phyloP scores from a whole-genome alignment of 2,888 invertebrate genomes.

The Cantharis rustica region DNA sequence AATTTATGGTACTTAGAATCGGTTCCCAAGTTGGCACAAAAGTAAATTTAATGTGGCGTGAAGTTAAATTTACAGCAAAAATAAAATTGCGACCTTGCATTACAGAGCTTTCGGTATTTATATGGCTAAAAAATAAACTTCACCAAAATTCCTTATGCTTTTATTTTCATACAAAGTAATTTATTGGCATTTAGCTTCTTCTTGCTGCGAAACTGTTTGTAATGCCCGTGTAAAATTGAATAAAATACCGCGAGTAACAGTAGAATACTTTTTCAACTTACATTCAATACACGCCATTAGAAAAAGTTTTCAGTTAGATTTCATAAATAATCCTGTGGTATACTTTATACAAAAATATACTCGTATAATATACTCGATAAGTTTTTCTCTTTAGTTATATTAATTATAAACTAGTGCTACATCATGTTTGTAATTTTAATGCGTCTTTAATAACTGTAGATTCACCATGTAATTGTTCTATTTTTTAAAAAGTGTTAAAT shows the following conservation, averaged over 20 bases:
- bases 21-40: neutral
- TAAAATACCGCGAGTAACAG: neutral
- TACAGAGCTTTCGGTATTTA: neutral
- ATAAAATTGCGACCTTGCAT: constrained; percentile 11
- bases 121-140: constrained; percentile 11
- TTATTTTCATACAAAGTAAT: constrained; percentile 4
- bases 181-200: constrained; percentile 11
- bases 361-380: neutral
- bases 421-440: neutral
- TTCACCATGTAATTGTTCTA: neutral
- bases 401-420: neutral
- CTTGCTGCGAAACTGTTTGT: neutral
- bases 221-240: neutral
- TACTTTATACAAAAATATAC: neutral
- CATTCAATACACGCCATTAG: neutral
- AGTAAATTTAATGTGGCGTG: constrained; percentile 13
- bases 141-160: constrained; percentile 1
- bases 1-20: neutral
- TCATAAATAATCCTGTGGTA: neutral
- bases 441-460: neutral
- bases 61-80: constrained; percentile 11
- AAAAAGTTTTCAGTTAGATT: neutral
- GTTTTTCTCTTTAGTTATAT: neutral
- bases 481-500: neutral
- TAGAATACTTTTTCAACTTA: neutral